phyloP scores from a whole-genome alignment of 2,888 invertebrate genomes.

The Periphyllus acericola region DNA sequence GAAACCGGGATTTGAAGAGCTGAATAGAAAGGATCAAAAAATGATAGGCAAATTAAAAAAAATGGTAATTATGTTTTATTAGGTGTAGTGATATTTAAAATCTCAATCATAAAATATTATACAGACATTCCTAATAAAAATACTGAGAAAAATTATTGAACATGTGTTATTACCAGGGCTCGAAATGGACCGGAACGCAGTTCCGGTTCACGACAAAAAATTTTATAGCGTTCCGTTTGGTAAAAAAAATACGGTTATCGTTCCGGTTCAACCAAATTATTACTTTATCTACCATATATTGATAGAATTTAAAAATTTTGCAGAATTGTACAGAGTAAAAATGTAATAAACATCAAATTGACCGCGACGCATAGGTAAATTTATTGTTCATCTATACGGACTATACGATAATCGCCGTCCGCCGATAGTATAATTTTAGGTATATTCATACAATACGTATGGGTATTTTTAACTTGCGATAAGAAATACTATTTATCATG shows the following conservation, averaged over 20 bases:
- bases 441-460: too few species aligned
- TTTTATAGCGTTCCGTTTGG: too few species aligned
- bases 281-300: neutral
- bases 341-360: slow-evolving; percentile 1
- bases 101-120: slow-evolving; percentile 30
- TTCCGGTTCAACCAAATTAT: neutral
- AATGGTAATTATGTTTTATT: neutral
- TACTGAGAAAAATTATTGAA: slow-evolving; percentile 25
- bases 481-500: slow-evolving; percentile 11
- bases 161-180: neutral
- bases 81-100: slow-evolving; percentile 14
- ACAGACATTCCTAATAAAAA: slow-evolving; percentile 5
- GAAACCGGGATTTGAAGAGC: slow-evolving; percentile 29
- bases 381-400: slow-evolving; percentile 12
- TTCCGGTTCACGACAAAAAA: too few species aligned
- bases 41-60: slow-evolving; percentile 3
- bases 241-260: neutral
- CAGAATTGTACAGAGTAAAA: neutral
- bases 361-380: neutral
- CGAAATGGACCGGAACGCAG: too few species aligned
- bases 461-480: too few species aligned
- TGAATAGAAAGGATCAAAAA: neutral
- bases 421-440: too few species aligned
- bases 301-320: too few species aligned
- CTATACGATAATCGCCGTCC: too few species aligned